Evolutionary conservation across 2,797 vertebrate species (phyloP).

Genomic region (Sebastes vulpes): DNA sequence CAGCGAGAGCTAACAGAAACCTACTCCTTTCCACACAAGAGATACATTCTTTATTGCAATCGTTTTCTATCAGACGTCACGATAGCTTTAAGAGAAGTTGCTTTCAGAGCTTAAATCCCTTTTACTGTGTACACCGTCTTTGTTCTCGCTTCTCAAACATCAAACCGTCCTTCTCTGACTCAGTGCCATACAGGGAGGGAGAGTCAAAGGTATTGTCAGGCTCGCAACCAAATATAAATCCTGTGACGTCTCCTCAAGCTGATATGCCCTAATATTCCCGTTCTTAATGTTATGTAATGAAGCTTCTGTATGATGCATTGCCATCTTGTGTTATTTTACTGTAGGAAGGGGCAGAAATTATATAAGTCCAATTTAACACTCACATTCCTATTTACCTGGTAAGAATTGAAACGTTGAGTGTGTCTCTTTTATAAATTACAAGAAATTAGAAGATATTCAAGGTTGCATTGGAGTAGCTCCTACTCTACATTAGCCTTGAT

Average conservation of each 20-base stretch:
- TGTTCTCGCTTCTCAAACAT: constrained; percentile 51
- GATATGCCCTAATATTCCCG: constrained; percentile 56
- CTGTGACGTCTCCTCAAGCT: constrained; percentile 58
- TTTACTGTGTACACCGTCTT: constrained; percentile 28
- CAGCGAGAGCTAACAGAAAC: constrained; percentile 7
- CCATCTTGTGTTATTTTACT: constrained; percentile 49
- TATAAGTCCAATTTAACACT: constrained; percentile 35
- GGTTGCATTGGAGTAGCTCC: background rate
- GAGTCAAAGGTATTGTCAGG: constrained; percentile 64
- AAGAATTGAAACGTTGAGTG: background rate
- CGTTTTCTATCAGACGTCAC: background rate
- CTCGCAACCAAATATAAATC: constrained; percentile 70
- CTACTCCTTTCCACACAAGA: background rate
- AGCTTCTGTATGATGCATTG: constrained; percentile 51
- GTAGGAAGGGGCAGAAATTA: constrained; percentile 62
- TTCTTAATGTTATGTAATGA: constrained; percentile 62
- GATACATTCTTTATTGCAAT: constrained; percentile 4
- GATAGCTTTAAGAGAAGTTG: constrained; percentile 22
- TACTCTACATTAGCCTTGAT: background rate
- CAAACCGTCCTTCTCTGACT: constrained; percentile 53
- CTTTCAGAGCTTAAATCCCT: constrained; percentile 23
- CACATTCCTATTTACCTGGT: background rate
- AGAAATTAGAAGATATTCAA: background rate
- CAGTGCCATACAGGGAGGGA: constrained; percentile 40
- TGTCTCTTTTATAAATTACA: background rate